A percentile compares a stretch with the other conserved stretches of the same genome.
Evolutionary conservation across 2,113 vertebrate species (phyloP).

Genomic region (Misgurnus anguillicaudatus): DNA sequence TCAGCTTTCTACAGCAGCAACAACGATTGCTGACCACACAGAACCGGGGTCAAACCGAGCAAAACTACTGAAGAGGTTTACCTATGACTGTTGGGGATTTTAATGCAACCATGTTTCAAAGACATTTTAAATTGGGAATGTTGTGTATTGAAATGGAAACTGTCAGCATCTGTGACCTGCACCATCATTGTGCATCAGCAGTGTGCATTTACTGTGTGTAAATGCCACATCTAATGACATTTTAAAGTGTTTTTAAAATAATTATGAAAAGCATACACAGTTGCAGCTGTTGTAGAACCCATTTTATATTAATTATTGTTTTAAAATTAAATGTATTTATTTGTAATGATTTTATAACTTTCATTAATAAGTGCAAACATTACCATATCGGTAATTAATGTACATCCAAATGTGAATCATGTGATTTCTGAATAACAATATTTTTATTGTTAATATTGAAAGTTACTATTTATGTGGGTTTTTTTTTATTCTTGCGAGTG

Average conservation of each 20-base stretch:
- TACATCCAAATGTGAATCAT: background rate
- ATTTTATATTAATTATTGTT: background rate
- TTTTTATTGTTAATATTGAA: background rate
- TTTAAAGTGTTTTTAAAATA: background rate
- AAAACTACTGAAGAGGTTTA: constrained; percentile 76
- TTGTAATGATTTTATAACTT: background rate
- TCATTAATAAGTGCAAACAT: background rate
- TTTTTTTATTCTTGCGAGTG: background rate
- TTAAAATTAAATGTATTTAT: background rate
- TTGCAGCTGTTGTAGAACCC: constrained; percentile 8
- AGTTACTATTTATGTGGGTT: background rate
- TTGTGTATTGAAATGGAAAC: background rate
- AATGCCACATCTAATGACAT: background rate
- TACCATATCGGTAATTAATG: background rate
- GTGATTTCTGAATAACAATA: no score
- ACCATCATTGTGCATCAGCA: background rate
- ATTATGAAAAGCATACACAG: background rate
- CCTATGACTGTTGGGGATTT: constrained; percentile 14
- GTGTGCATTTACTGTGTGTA: background rate
- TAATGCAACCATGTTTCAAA: background rate
- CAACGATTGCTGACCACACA: constrained; percentile 89
- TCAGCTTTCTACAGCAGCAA: constrained; percentile 96
- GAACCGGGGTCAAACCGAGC: constrained; percentile 83
- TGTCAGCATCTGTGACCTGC: background rate
- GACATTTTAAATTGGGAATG: background rate